A percentile compares a stretch with the other conserved stretches of the same genome.
Evolutionary conservation across 2,113 vertebrate genomes (phyloP).

Genomic region (Oncorhynchus tshawytscha): DNA sequence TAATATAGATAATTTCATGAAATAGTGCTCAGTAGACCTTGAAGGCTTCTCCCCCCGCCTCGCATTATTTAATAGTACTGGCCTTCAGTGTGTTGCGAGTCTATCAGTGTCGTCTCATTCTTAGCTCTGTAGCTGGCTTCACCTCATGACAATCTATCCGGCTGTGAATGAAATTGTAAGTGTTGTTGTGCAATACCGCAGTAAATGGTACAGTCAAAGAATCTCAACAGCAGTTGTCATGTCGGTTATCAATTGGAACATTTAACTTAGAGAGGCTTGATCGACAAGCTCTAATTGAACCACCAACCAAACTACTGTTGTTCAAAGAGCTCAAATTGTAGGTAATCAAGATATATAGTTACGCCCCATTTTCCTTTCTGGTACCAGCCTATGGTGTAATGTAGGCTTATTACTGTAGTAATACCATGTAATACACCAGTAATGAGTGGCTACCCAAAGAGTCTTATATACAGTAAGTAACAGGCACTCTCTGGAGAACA

Average conservation of each 20-base stretch:
- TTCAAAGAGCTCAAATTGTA: background rate
- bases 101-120: background rate
- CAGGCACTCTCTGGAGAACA: background rate
- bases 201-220: background rate
- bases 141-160: background rate
- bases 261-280: background rate
- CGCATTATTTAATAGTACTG: background rate
- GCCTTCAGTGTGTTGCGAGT: background rate
- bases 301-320: background rate
- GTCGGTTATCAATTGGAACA: background rate
- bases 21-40: constrained; percentile 14
- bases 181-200: background rate
- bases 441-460: background rate
- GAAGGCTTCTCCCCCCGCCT: background rate
- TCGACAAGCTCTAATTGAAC: background rate
- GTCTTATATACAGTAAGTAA: background rate
- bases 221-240: background rate
- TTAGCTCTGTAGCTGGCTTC: background rate
- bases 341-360: background rate
- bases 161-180: background rate
- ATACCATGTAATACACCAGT: background rate
- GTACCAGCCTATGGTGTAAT: background rate
- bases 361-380: background rate
- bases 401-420: background rate
- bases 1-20: constrained; percentile 43